These are phyloP conservation scores for Chelonus formosanus DNA, from an alignment of 2,888 invertebrate species.

Conservation along the genomic window DNA sequence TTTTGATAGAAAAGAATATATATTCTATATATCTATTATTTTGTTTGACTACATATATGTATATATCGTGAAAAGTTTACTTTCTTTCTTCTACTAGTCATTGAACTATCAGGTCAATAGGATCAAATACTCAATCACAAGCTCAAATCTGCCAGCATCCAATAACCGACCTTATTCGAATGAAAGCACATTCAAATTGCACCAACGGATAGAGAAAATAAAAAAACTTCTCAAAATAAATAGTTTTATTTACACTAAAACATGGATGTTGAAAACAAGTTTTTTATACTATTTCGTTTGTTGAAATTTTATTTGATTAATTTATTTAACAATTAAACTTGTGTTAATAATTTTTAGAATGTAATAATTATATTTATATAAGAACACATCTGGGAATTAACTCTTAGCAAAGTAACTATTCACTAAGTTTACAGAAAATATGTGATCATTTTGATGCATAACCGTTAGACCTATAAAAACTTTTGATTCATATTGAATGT, in stretches of 20 bases:
- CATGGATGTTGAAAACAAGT: too few relatives aligned
- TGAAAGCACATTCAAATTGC: conserved; percentile 8
- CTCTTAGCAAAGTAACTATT: too few relatives aligned
- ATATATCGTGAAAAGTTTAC: not conserved
- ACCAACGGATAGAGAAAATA: not conserved
- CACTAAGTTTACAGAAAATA: too few relatives aligned
- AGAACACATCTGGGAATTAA: too few relatives aligned
- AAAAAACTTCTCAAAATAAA: not conserved
- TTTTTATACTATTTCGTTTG: too few relatives aligned
- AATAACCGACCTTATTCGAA: conserved; percentile 19
- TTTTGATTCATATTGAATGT: too few relatives aligned
- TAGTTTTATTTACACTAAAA: not conserved
- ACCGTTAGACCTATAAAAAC: too few relatives aligned
- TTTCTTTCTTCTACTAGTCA: not conserved
- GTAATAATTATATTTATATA: not conserved
- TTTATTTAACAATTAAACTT: too few relatives aligned
- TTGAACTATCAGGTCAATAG: conserved; percentile 14
- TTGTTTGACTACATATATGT: not conserved
- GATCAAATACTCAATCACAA: conserved; percentile 25
- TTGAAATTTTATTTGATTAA: too few relatives aligned
- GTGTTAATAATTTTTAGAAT: not conserved
- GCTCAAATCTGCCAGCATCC: conserved; percentile 14
- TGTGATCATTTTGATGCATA: too few relatives aligned
- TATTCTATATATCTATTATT: not conserved
- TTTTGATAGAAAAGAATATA: not conserved